A percentile compares a stretch with the other conserved stretches of the same genome.
Conservation (phyloP, 2,888 invertebrate genomes). For the Rotaria sp. region DNA sequence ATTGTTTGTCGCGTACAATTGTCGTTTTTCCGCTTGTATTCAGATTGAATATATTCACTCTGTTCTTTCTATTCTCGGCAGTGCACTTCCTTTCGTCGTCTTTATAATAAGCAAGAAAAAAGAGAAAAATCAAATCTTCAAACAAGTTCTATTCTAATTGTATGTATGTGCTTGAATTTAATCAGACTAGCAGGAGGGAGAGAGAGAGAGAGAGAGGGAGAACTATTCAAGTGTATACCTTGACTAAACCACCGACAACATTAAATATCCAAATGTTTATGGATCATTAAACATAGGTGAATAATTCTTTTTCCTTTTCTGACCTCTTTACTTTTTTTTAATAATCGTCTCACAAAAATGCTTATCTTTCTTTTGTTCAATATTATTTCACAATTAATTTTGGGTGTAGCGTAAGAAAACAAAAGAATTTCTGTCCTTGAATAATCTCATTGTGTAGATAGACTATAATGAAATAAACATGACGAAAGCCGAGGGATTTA, state of each 20-base stretch:
- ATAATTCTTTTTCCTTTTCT: neutral
- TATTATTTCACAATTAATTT: neutral
- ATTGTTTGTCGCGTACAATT: neutral
- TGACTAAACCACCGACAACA: conserved; percentile 7
- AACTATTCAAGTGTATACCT: neutral
- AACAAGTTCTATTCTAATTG: neutral
- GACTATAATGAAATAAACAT: conserved; percentile 19
- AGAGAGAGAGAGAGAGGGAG: neutral
- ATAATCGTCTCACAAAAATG: neutral
- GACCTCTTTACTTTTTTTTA: neutral
- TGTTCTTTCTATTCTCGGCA: neutral
- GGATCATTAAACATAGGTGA: neutral
- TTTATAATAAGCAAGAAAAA: neutral
- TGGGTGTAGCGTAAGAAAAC: neutral
- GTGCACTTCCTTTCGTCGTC: conserved; percentile 10
- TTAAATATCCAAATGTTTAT: neutral
- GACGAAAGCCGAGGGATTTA: neutral
- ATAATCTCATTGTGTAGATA: neutral
- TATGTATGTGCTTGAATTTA: neutral
- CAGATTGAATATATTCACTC: neutral
- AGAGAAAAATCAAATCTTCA: neutral
- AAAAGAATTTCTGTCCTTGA: neutral
- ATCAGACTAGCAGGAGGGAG: neutral
- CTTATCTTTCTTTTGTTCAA: neutral
- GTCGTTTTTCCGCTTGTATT: conserved; percentile 24